Conservation (phyloP, 2,113 vertebrate species). For the Anguilla rostrata region DNA sequence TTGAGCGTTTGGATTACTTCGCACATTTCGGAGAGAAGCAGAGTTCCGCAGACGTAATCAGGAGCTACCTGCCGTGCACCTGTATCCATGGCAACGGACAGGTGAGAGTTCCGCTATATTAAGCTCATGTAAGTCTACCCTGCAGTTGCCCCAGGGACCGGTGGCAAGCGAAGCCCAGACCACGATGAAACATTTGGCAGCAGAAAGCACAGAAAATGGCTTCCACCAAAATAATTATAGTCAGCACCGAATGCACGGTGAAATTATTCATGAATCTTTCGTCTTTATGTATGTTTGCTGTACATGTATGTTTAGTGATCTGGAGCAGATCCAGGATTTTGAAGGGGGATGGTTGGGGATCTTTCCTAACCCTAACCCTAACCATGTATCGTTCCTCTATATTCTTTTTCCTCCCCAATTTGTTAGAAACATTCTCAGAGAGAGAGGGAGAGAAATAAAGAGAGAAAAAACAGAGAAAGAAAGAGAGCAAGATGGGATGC, state of each 20-base stretch:
- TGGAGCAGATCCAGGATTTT: too few relatives aligned
- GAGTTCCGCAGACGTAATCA: not conserved
- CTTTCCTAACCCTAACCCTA: too few relatives aligned
- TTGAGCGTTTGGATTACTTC: not conserved
- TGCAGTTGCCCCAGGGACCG: not conserved
- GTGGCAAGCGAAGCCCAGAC: not conserved
- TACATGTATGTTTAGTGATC: too few relatives aligned
- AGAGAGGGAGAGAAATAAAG: too few relatives aligned
- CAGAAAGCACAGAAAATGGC: not conserved
- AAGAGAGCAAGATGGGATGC: not conserved
- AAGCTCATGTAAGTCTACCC: not conserved
- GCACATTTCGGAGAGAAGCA: not conserved
- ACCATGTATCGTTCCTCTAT: too few relatives aligned
- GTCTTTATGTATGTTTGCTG: too few relatives aligned
- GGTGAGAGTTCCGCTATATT: not conserved
- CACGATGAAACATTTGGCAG: not conserved
- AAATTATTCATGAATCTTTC: not conserved
- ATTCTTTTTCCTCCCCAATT: too few relatives aligned
- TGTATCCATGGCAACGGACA: not conserved
- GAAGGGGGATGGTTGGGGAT: too few relatives aligned
- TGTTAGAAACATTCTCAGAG: too few relatives aligned
- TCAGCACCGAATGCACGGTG: not conserved
- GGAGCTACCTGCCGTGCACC: not conserved
- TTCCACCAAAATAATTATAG: not conserved
- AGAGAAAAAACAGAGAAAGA: too few relatives aligned